These are phyloP conservation scores for Microtus agrestis DNA, from an alignment of 2,797 vertebrate species.

Conservation along the genomic window DNA sequence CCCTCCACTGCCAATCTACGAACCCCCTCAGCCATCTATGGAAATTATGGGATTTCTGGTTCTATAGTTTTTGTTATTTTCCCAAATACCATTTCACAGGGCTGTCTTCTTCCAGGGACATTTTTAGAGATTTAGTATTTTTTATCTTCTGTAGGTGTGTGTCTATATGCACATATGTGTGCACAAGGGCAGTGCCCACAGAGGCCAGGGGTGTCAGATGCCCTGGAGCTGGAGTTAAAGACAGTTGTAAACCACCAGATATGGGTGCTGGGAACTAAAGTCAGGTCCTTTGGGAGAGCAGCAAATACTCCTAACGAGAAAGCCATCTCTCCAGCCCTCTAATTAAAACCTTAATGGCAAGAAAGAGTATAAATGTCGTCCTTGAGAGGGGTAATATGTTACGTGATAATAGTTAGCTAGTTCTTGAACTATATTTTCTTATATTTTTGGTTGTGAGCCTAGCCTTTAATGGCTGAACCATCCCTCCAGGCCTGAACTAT, in stretches of 20 bases:
- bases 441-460: not conserved
- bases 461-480: too few relatives aligned
- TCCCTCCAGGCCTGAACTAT: too few relatives aligned
- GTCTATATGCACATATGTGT: not conserved
- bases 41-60: conserved; percentile 12
- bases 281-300: not conserved
- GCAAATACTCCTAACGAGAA: not conserved
- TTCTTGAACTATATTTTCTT: not conserved
- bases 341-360: conserved; percentile 1
- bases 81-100: not conserved
- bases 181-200: not conserved
- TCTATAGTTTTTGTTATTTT: not conserved
- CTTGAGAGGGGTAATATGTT: not conserved
- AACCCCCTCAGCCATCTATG: not conserved
- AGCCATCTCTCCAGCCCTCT: not conserved
- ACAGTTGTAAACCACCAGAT: not conserved
- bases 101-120: not conserved
- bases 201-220: not conserved
- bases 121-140: not conserved
- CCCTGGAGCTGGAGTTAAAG: not conserved
- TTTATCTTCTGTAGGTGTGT: not conserved
- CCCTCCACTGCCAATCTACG: not conserved
- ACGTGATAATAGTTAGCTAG: not conserved
- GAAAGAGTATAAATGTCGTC: not conserved
- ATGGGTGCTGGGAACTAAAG: not conserved